Percentiles rank a stretch among this genome's conserved stretches.
phyloP scores from a whole-genome alignment of 2,888 invertebrate genomes.

The Ochlodes sylvanus region DNA sequence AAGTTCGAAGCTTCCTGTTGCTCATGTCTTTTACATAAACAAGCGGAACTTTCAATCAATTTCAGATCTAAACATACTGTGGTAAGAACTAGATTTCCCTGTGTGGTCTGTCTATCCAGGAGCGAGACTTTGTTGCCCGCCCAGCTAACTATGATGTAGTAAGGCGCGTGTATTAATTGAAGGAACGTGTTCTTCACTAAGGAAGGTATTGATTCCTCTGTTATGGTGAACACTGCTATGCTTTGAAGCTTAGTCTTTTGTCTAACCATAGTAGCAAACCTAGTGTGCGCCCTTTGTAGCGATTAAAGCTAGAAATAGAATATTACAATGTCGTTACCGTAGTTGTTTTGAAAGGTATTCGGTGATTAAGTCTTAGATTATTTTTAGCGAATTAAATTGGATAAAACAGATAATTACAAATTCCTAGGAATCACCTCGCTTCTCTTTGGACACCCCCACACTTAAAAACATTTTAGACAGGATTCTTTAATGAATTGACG shows the following conservation, averaged over 20 bases:
- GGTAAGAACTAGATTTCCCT: conserved; percentile 5
- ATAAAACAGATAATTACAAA: too few species aligned
- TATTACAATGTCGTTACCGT: too few species aligned
- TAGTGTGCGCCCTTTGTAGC: neutral
- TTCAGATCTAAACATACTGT: conserved; percentile 1
- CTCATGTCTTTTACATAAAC: conserved; percentile 31
- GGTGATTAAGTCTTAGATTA: too few species aligned
- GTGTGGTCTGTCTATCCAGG: neutral
- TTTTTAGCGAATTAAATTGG: too few species aligned
- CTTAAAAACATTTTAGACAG: too few species aligned
- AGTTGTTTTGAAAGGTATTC: too few species aligned
- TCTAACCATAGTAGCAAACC: neutral
- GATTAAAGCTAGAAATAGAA: too few species aligned
- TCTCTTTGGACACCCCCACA: too few species aligned
- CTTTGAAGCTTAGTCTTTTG: conserved; percentile 15
- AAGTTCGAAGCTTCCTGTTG: conserved; percentile 41
- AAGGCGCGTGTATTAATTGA: conserved; percentile 28
- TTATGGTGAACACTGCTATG: conserved; percentile 1
- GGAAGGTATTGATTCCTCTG: conserved; percentile 21
- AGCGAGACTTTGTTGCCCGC: conserved; percentile 13
- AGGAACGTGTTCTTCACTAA: conserved; percentile 24
- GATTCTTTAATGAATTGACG: too few species aligned
- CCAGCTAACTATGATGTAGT: conserved; percentile 27
- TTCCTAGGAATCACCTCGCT: too few species aligned
- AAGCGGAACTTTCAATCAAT: conserved; percentile 3